Conservation (phyloP, 2,888 invertebrate genomes). For the Chalcosyrphus nemorum region DNA sequence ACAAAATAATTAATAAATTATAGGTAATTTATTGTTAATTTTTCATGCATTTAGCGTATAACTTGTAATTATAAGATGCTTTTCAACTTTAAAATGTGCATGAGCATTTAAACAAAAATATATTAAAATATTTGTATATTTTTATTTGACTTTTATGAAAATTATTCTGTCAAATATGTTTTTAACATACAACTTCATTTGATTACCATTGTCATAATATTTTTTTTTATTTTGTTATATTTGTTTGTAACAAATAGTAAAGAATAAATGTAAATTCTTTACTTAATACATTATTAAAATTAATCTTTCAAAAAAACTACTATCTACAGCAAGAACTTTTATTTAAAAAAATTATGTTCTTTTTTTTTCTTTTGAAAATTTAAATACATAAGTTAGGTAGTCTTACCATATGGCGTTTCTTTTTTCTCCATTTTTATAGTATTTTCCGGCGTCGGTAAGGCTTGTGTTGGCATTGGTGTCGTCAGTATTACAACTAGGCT, state of each 20-base stretch:
- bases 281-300: background rate
- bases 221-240: constrained; percentile 10
- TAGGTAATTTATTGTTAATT: background rate
- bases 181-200: constrained; percentile 52
- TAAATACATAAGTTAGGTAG: constrained; percentile 56
- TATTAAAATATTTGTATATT: constrained; percentile 22
- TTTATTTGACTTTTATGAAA: too few species aligned
- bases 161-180: too few species aligned
- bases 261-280: background rate
- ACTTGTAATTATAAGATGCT: background rate
- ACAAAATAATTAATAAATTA: background rate
- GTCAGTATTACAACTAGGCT: constrained; percentile 89
- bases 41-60: constrained; percentile 9
- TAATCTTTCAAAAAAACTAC: constrained; percentile 1
- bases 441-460: constrained; percentile 84
- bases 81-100: constrained; percentile 22
- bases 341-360: constrained; percentile 18
- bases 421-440: constrained; percentile 90
- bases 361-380: constrained; percentile 33
- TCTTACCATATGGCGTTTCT: constrained; percentile 96
- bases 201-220: constrained; percentile 76
- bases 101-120: background rate
- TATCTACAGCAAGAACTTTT: constrained; percentile 12
- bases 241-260: background rate
- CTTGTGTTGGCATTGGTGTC: constrained; percentile 84